Percentiles rank a stretch among this genome's conserved stretches.
phyloP scores from a whole-genome alignment of 2,888 invertebrate species.

The Polymixis flavicincta region DNA sequence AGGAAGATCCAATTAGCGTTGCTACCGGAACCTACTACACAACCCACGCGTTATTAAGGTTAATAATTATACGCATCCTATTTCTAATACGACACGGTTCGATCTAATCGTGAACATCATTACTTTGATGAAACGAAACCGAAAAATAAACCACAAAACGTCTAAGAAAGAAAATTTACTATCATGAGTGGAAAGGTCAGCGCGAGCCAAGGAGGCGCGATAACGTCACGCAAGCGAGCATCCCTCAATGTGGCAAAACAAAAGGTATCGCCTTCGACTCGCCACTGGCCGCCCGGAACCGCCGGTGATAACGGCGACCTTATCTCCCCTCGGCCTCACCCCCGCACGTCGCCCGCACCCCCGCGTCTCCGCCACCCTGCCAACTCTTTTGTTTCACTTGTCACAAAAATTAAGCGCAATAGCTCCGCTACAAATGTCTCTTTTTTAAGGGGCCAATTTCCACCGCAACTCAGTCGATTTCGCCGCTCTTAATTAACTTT shows the following conservation, averaged over 20 bases:
- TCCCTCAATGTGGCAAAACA: constrained; percentile 89
- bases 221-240: constrained; percentile 89
- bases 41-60: constrained; percentile 70
- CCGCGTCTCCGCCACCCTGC: constrained; percentile 78
- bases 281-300: constrained; percentile 87
- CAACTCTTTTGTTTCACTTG: constrained; percentile 91
- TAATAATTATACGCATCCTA: constrained; percentile 71
- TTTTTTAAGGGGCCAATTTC: constrained; percentile 90
- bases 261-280: constrained; percentile 89
- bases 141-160: constrained; percentile 80
- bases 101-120: constrained; percentile 77
- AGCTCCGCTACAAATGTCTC: constrained; percentile 90
- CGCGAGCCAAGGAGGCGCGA: constrained; percentile 80
- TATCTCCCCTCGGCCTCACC: constrained; percentile 81
- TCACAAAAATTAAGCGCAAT: constrained; percentile 91
- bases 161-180: constrained; percentile 87
- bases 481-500: constrained; percentile 91
- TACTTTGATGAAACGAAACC: constrained; percentile 75
- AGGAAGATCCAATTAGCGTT: constrained; percentile 58
- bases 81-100: constrained; percentile 58
- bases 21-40: constrained; percentile 48
- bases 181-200: constrained; percentile 87
- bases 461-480: constrained; percentile 91
- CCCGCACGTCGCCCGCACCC: constrained; percentile 67
- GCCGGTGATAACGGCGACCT: constrained; percentile 86